Evolutionary conservation across 2,797 vertebrate genomes (phyloP).

Genomic region (Neosilurus hyrtlii): DNA sequence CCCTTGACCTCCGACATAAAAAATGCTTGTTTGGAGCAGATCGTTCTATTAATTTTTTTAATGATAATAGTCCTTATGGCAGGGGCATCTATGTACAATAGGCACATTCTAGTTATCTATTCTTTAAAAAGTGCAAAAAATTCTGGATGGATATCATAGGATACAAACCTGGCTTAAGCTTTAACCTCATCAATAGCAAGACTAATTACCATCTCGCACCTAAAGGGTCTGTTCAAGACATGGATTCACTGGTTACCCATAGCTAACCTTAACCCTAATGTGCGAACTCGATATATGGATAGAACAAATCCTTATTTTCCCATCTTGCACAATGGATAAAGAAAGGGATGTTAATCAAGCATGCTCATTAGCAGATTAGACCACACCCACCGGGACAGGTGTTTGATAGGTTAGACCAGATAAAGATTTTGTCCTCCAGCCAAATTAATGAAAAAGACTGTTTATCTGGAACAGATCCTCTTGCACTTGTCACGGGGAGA

Average conservation of each 20-base stretch:
- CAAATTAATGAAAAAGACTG: slow-evolving; percentile 4
- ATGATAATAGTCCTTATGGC: no score
- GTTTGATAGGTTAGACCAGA: neutral
- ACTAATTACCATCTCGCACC: neutral
- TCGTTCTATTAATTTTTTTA: no score
- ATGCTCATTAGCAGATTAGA: neutral
- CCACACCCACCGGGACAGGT: neutral
- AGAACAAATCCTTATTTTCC: neutral
- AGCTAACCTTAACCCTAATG: neutral
- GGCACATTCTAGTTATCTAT: neutral
- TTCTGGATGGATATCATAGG: neutral
- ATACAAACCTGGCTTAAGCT: neutral
- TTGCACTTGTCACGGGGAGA: neutral
- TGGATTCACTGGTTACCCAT: neutral
- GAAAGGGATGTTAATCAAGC: neutral
- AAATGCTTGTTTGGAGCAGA: no score
- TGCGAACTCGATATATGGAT: neutral
- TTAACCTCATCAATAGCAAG: neutral
- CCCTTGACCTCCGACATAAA: no score
- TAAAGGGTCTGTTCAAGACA: neutral
- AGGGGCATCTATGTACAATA: no score
- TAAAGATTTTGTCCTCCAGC: slow-evolving; percentile 7
- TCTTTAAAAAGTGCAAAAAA: neutral
- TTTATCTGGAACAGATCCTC: slow-evolving; percentile 19
- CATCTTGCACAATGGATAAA: neutral